A percentile compares a stretch with the other conserved stretches of the same genome.
Evolutionary conservation across 2,888 invertebrate genomes (phyloP).

Genomic region (Malacosoma neustria): DNA sequence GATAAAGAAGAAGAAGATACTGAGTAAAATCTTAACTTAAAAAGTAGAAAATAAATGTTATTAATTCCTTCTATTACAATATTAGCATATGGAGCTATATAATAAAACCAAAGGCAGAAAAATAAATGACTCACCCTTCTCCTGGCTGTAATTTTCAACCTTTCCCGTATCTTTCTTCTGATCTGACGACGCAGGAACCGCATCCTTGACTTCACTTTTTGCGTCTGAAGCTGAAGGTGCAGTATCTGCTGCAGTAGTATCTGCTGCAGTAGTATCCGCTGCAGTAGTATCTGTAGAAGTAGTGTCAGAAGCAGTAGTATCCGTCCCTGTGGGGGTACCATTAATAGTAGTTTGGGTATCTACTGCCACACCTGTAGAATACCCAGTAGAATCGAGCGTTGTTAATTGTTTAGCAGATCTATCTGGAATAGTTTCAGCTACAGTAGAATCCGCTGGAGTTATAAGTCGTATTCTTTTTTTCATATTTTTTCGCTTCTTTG

Average conservation of each 20-base stretch:
- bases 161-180: slow-evolving; percentile 35
- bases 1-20: too few species aligned
- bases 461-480: slow-evolving; percentile 23
- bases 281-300: too few species aligned
- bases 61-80: too few species aligned
- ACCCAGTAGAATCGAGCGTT: slow-evolving; percentile 10
- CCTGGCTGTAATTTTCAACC: slow-evolving; percentile 29
- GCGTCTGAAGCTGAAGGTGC: background rate
- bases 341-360: slow-evolving; percentile 11
- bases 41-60: too few species aligned
- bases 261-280: too few species aligned
- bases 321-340: slow-evolving; percentile 15
- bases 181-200: slow-evolving; percentile 40
- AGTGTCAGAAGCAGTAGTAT: background rate
- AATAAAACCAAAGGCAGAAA: too few species aligned
- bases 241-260: slow-evolving; percentile 12
- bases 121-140: slow-evolving; percentile 37
- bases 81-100: too few species aligned
- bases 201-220: slow-evolving; percentile 19
- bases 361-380: slow-evolving; percentile 11
- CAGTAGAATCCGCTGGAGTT: slow-evolving; percentile 20
- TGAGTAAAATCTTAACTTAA: too few species aligned
- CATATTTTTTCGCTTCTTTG: slow-evolving; percentile 39
- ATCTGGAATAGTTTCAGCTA: slow-evolving; percentile 23
- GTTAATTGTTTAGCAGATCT: slow-evolving; percentile 14